Percentiles rank a stretch among this genome's conserved stretches.
Evolutionary conservation across 2,113 vertebrate species (phyloP).

Genomic region (Cephalopholis sonnerati): DNA sequence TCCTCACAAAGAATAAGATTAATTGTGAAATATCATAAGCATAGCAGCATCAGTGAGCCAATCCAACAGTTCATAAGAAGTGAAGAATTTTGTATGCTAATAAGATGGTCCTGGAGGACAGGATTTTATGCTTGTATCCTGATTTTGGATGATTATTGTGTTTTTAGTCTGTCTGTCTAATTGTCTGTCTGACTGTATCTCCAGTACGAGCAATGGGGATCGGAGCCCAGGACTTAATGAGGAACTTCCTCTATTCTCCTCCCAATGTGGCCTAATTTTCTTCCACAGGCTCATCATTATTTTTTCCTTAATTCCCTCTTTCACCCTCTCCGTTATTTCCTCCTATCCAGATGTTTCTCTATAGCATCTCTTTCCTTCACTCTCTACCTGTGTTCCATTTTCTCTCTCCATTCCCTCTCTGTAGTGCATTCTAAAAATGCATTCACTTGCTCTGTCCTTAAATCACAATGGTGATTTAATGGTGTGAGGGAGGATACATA

Average conservation of each 20-base stretch:
- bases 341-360: conserved; percentile 20
- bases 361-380: no score
- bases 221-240: conserved; percentile 23
- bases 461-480: no score
- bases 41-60: background rate
- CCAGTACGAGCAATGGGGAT: conserved; percentile 8
- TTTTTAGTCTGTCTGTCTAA: conserved; percentile 22
- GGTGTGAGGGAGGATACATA: background rate
- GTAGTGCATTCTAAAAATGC: background rate
- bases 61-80: background rate
- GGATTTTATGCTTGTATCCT: background rate
- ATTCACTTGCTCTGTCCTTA: background rate
- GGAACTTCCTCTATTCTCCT: conserved; percentile 24
- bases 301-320: conserved; percentile 32
- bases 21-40: background rate
- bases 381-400: background rate
- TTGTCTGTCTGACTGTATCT: conserved; percentile 14
- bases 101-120: no score
- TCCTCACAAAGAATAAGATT: background rate
- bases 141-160: background rate
- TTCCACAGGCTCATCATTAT: conserved; percentile 29
- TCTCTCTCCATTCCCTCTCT: background rate
- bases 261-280: conserved; percentile 39
- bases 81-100: background rate
- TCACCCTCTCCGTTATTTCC: background rate